Base-by-base conservation (phyloP, 2,888 invertebrate species). In the Hecatera dysodea region DNA sequence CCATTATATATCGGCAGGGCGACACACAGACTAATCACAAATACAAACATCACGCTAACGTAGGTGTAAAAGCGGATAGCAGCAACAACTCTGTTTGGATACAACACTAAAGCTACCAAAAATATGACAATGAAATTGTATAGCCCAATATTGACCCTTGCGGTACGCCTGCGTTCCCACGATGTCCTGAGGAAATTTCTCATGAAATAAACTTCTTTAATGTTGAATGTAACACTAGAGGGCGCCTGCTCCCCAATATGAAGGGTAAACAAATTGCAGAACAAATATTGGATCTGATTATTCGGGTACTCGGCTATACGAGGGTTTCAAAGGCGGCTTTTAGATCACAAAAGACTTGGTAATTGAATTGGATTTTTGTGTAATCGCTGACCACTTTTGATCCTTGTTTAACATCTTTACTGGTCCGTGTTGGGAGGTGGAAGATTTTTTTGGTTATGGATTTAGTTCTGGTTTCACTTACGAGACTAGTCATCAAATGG, bases 1-100 rank as follows among this genome's bases (percentile, higher is more conserved):
- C 94, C 93, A 95, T 95, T 93, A 95, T 94, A 92, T 93, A 94
- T 94, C 94, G 93, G 92, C 93, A 91, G 91, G 87, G 93, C 91
- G 95, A 95, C 95, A 95, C 90, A 90, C 91, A 86, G 85, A 90
- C 93, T 95, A 96, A 95, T 95, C 93, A 93, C 92, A 92, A 94
- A 93, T 88, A 87, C 92, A 95, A 94, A 96, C 93, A 93, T 83
- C 82, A 87, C 83, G 85, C 88, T 83, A 83, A 90, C 93, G 95
- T 95, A 94, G 95, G 96, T 95, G 96, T 94, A 93, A 93, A 93
- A 94, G 92, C 90, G 88, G 89, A 88, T 90, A 90, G 89, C 90
- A 89, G 88, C 87, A 80, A 88, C 86, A 85, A 80, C 84, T 88
- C 85, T 93, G 91, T 93, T 92, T 93, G 92, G 91, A 92, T 90